Evolutionary conservation across 1,140 invertebrate genomes (phyloP), one percentile per base, ranked within the genome.

Genomic region (Coptotermes formosanus): DNA sequence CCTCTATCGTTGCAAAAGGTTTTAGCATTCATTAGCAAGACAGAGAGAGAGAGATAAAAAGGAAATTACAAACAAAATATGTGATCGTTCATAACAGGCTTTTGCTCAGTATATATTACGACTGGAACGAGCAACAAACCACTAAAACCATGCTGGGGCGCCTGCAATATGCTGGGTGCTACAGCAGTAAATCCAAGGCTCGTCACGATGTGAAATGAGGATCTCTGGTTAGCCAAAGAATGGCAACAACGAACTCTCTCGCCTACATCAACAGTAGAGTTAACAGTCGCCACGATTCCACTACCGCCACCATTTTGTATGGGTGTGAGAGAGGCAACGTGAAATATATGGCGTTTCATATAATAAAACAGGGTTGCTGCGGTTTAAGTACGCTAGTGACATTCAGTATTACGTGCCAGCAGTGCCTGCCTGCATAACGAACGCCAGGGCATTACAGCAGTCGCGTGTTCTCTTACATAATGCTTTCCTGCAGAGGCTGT

Each of bases 291-390:
- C 64, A 30, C 64, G 64, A 30, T n/a, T 6, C 64, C 64, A 75
- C 64, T n/a, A 14, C n/a, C 30, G 64, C 64, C 7, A 30, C 64
- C 64, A 75, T n/a, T 30, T 75, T 75, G 25, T 75, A 30, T 30
- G 64, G n/a, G 64, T 75, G 64, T 7, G 64, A 75, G 64, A 75
- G 64, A 55, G 25, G 25, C 64, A 30, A 75, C 59, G 59, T 59
- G 25, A 85, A 85, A 85, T 85, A 85, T 85, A 85, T 85, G 85
- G 85, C 85, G 75, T 85, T 85, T 85, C 85, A 85, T 84, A 86
- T 86, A 86, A 86, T 86, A 86, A 86, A 86, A 86, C 86, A 86
- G 52, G 86, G 52, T 81, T 85, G 86, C 83, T 83, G 85, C 64
- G 85, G 85, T 83, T 86, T 86, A 86, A 86, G 86, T 59, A 69